Percentiles rank a stretch among this genome's conserved stretches.
phyloP scores from a whole-genome alignment of 2,113 vertebrate species.

The Alaudala cheleensis region DNA sequence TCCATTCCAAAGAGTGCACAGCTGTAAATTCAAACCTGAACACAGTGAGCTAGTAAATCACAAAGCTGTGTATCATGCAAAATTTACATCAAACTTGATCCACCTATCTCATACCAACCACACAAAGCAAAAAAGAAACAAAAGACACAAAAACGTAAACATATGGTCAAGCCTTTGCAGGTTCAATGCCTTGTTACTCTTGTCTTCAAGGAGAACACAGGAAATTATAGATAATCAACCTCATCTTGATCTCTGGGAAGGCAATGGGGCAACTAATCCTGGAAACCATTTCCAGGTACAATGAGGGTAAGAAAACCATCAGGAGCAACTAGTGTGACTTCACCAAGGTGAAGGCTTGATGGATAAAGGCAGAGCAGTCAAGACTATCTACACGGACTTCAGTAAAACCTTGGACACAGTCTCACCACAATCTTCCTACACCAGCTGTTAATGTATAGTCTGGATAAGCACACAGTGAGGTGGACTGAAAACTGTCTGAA shows the following conservation, averaged over 20 bases:
- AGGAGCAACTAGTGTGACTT: neutral
- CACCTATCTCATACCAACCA: neutral
- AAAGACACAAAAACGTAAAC: neutral
- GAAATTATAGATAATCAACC: neutral
- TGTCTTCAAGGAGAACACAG: neutral
- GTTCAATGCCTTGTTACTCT: neutral
- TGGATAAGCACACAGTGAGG: neutral
- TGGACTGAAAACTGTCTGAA: neutral
- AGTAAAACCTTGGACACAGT: neutral
- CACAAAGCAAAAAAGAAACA: neutral
- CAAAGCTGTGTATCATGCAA: neutral
- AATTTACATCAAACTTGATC: neutral
- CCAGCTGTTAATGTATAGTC: neutral
- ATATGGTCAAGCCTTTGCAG: neutral
- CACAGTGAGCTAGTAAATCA: neutral
- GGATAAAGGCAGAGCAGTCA: neutral
- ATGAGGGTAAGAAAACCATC: neutral
- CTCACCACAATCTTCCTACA: neutral
- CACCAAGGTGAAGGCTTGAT: neutral
- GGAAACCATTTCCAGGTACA: neutral
- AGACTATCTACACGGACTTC: neutral
- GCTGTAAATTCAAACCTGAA: neutral
- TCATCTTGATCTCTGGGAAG: neutral
- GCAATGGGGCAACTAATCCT: neutral
- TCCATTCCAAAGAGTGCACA: neutral